Evolutionary conservation across 2,888 invertebrate species (phyloP).

Genomic region (Epirrita christyi): DNA sequence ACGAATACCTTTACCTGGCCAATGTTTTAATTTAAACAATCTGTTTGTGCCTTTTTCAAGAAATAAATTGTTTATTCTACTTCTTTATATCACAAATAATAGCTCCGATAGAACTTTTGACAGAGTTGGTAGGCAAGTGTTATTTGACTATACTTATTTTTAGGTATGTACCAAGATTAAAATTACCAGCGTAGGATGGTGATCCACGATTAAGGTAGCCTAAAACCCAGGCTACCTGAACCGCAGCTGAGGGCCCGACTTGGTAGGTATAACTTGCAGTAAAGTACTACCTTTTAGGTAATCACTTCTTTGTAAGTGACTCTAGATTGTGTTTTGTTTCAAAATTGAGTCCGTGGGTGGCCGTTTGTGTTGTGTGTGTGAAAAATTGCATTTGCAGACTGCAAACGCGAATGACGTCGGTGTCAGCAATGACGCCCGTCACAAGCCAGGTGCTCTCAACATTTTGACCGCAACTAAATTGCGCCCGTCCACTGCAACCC

Average conservation of each 20-base stretch:
- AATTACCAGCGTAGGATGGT: no score
- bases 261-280: no score
- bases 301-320: no score
- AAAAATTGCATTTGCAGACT: neutral
- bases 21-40: conserved; percentile 72
- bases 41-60: conserved; percentile 46
- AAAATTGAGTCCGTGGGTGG: no score
- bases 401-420: neutral
- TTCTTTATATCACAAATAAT: conserved; percentile 3
- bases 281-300: no score
- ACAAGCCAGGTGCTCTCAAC: conserved; percentile 26
- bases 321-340: no score
- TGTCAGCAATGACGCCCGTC: conserved; percentile 17
- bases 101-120: neutral
- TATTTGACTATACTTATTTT: neutral
- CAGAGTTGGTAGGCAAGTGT: neutral
- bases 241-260: no score
- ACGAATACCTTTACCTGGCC: conserved; percentile 78
- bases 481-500: conserved; percentile 21
- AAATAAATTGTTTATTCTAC: conserved; percentile 8
- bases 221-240: no score
- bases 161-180: neutral
- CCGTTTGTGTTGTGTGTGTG: no score
- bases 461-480: conserved; percentile 30
- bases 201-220: no score